phyloP scores from a whole-genome alignment of 2,113 vertebrate species.

The Albula goreensis region DNA sequence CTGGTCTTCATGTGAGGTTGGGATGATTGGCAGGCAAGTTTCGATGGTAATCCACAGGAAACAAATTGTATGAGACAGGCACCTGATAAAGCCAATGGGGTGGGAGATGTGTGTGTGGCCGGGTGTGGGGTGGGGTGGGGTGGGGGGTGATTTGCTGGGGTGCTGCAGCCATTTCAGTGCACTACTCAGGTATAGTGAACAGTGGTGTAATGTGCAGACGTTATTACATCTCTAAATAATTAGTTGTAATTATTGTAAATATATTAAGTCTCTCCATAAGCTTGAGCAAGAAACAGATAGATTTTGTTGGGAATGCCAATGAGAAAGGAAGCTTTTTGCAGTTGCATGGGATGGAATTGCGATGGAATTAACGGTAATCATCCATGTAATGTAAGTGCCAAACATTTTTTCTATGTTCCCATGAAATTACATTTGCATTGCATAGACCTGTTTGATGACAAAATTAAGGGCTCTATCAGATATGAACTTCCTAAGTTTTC shows the following conservation, averaged over 20 bases:
- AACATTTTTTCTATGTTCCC: constrained; percentile 62
- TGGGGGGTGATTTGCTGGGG: neutral
- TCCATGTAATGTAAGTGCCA: constrained; percentile 69
- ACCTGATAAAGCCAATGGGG: neutral
- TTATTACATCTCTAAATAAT: neutral
- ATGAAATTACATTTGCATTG: neutral
- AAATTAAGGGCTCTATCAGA: constrained; percentile 41
- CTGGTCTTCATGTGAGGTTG: neutral
- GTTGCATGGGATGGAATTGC: too few relatives aligned
- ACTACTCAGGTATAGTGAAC: too few relatives aligned
- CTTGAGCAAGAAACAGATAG: neutral
- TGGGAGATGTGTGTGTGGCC: neutral
- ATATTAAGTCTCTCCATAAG: neutral
- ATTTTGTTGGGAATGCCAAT: constrained; percentile 49
- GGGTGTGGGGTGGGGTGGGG: neutral
- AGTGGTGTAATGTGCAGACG: neutral
- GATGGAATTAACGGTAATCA: constrained; percentile 73
- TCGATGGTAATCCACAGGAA: neutral
- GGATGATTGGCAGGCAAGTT: neutral
- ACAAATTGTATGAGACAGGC: neutral
- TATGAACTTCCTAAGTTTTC: too few relatives aligned
- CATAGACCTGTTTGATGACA: neutral
- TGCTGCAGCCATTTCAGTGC: too few relatives aligned
- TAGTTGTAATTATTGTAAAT: too few relatives aligned
- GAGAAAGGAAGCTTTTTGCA: constrained; percentile 61